phyloP scores from a whole-genome alignment of 2,888 invertebrate genomes.

The Cryptus armator region DNA sequence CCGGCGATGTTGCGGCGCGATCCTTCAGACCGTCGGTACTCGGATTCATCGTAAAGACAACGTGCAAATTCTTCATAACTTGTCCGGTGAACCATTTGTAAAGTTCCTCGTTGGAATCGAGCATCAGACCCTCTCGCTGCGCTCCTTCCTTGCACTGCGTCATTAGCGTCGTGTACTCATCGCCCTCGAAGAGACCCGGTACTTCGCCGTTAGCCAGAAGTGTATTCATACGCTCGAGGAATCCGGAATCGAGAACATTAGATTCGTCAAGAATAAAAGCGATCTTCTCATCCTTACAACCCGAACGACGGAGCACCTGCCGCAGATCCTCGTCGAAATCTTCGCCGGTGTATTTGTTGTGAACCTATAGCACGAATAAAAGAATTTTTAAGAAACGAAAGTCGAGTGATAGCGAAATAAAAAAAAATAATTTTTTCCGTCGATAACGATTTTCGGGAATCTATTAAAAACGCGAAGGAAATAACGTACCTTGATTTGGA shows the following conservation, averaged over 20 bases:
- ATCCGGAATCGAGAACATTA: constrained; percentile 99
- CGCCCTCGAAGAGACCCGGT: constrained; percentile 97
- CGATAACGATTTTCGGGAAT: background rate
- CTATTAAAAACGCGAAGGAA: background rate
- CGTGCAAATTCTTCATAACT: constrained; percentile 99
- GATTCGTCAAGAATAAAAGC: constrained; percentile 99
- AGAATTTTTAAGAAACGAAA: constrained; percentile 2
- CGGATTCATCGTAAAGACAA: constrained; percentile 99
- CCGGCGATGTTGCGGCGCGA: constrained; percentile 99
- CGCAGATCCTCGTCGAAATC: constrained; percentile 99
- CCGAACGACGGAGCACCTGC: constrained; percentile 93
- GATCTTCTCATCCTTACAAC: constrained; percentile 98
- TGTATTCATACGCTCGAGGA: constrained; percentile 99
- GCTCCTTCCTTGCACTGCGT: constrained; percentile 99
- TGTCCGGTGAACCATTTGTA: constrained; percentile 99
- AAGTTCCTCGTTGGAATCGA: constrained; percentile 98
- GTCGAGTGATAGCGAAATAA: background rate
- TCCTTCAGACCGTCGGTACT: constrained; percentile 99
- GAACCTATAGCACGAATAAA: constrained; percentile 88
- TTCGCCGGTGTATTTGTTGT: constrained; percentile 99
- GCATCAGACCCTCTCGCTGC: constrained; percentile 98
- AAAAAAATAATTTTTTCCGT: background rate
- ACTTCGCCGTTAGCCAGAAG: constrained; percentile 99
- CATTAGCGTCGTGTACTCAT: constrained; percentile 99
- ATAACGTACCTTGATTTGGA: constrained; percentile 96